phyloP scores from a whole-genome alignment of 2,113 vertebrate genomes.

The Oreocharis arfaki region DNA sequence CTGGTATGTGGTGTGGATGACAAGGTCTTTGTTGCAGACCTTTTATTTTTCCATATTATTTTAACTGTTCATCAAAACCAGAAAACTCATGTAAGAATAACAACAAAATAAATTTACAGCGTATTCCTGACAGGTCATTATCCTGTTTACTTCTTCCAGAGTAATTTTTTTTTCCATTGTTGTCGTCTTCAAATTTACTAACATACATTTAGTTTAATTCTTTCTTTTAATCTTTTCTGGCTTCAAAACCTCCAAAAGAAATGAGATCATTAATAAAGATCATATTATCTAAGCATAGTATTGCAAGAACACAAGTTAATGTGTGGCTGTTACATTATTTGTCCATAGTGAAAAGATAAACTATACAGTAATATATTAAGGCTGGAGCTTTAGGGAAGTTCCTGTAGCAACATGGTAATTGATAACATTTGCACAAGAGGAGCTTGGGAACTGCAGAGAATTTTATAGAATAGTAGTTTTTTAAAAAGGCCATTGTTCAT shows the following conservation, averaged over 20 bases:
- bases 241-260: background rate
- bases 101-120: background rate
- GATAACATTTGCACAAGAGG: background rate
- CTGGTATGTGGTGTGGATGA: background rate
- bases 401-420: background rate
- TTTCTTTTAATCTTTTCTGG: background rate
- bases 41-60: background rate
- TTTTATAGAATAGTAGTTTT: background rate
- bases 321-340: background rate
- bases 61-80: background rate
- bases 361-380: background rate
- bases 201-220: background rate
- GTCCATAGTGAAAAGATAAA: background rate
- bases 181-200: background rate
- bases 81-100: background rate
- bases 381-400: background rate
- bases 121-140: background rate
- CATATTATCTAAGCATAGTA: background rate
- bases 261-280: background rate
- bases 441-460: constrained; percentile 38
- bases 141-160: background rate
- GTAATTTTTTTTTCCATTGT: background rate
- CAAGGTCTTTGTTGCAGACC: background rate
- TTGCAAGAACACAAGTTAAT: background rate
- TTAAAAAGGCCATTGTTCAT: background rate